Evolutionary conservation across 2,113 vertebrate species (phyloP), one percentile per base, ranked within the genome.

Genomic region (Ceratotherium simum): DNA sequence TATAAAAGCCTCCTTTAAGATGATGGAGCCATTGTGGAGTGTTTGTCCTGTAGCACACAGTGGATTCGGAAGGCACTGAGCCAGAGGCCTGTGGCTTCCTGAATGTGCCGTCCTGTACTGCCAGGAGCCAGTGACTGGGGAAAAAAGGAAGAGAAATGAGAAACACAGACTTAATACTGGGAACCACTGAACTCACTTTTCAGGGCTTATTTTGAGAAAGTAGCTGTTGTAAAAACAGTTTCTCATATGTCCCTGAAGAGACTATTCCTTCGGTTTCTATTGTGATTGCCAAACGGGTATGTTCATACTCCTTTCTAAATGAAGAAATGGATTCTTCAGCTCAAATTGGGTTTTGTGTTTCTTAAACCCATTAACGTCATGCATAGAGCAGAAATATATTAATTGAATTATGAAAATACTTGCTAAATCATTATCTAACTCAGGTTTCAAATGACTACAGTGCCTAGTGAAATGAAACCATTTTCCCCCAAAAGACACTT

Each of bases 281-380:
- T 90, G 25, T 54, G 54, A 69, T 81, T 92, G 67, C 46, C 33
- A 58, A 83, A 58, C 3, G 16, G 8, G 2, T 62, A 20, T 70
- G 67, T 86, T 81, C 33, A 27, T 54, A n/a, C 36, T 85, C 36
- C 18, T 72, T 81, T 94, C 18, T 78, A 94, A 81, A 58, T 33
- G 23, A 86, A 96, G 88, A 85, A 90, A 89, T 29, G 14, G 23
- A 87, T 86, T 96, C 39, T 94, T 16, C 18, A 82, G 31, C 56
- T 94, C 25, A 62, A 33, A 69, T 62, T 79, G 69, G 46, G n/a
- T 92, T 85, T 90, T 83, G 17, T 94, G 23, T 93, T 96, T 90
- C 88, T 92, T 87, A 92, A 92, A 83, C 25, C 56, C 79, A 25
- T 97, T 73, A 86, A 25, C 16, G 58, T 93, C 76, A 64, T 56